phyloP scores from a whole-genome alignment of 1,140 invertebrate genomes.

The Pseudomyrmex concolor region DNA sequence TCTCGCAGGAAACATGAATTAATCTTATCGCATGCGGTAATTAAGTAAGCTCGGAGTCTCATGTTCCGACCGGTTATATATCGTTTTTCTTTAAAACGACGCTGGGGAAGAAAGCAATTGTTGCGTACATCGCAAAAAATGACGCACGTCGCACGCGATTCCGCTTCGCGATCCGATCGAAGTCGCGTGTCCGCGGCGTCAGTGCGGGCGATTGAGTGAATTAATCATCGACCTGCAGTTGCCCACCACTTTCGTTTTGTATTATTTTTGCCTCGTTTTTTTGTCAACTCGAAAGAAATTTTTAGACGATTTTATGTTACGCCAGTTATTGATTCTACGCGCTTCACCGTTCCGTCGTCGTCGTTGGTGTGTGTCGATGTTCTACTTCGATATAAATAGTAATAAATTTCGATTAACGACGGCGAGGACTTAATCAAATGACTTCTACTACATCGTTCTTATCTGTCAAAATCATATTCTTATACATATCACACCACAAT shows the following conservation, averaged over 20 bases:
- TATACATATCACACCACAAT: too few relatives aligned
- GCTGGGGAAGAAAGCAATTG: too few relatives aligned
- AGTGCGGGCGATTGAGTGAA: background rate
- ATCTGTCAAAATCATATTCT: background rate
- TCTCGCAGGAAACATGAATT: constrained; percentile 51
- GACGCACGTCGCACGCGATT: background rate
- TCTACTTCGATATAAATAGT: constrained; percentile 50
- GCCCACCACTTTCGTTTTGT: background rate
- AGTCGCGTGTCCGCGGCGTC: background rate
- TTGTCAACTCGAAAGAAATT: constrained; percentile 24
- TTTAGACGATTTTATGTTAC: constrained; percentile 34
- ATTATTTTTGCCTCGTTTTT: constrained; percentile 3
- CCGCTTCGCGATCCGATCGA: background rate
- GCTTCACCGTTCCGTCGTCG: background rate
- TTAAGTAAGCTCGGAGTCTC: background rate
- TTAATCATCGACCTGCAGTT: constrained; percentile 14
- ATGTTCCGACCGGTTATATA: background rate
- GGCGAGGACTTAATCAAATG: constrained; percentile 9
- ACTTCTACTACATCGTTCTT: background rate
- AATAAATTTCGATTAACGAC: constrained; percentile 20
- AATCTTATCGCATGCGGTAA: constrained; percentile 57
- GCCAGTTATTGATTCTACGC: constrained; percentile 31
- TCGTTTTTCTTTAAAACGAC: background rate
- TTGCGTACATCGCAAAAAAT: background rate
- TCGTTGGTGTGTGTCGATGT: constrained; percentile 13